phyloP scores from a whole-genome alignment of 2,888 invertebrate species.

The Drosophila ustulata region DNA sequence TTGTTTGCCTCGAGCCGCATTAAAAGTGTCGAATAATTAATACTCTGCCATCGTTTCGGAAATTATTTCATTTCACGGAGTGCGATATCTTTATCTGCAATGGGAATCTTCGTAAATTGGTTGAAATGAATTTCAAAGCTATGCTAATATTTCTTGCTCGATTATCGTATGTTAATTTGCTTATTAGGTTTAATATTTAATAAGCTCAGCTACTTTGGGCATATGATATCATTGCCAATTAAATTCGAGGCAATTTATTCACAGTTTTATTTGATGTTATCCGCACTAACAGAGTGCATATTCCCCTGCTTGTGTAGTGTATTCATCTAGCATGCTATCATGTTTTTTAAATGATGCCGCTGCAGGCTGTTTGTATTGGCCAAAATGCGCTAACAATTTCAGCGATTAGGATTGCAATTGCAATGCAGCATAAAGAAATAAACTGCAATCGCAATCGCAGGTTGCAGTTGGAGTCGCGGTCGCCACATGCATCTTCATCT shows the following conservation, averaged over 20 bases:
- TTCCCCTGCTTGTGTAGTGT: slow-evolving; percentile 1
- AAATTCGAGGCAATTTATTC: too few species aligned
- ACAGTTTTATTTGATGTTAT: too few species aligned
- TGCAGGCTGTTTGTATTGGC: slow-evolving; percentile 76
- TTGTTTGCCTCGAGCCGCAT: background rate
- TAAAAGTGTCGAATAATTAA: background rate
- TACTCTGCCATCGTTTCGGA: background rate
- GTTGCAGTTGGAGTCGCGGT: slow-evolving; percentile 41
- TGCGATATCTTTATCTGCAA: background rate
- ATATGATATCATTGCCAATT: background rate
- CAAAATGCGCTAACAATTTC: slow-evolving; percentile 81
- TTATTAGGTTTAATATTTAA: background rate
- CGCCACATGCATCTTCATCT: slow-evolving; percentile 73
- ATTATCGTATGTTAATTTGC: background rate
- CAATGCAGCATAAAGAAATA: slow-evolving; percentile 62
- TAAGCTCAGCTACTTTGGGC: background rate
- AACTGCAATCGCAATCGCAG: slow-evolving; percentile 27
- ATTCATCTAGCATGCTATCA: slow-evolving; percentile 63
- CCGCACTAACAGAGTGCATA: background rate
- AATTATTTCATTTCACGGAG: background rate
- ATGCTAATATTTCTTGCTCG: background rate
- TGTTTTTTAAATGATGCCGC: slow-evolving; percentile 76
- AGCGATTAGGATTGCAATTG: slow-evolving; percentile 77
- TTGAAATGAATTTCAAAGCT: background rate
- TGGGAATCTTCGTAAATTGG: background rate